phyloP scores from a whole-genome alignment of 2,888 invertebrate genomes.

The Drosophila tanythrix region DNA sequence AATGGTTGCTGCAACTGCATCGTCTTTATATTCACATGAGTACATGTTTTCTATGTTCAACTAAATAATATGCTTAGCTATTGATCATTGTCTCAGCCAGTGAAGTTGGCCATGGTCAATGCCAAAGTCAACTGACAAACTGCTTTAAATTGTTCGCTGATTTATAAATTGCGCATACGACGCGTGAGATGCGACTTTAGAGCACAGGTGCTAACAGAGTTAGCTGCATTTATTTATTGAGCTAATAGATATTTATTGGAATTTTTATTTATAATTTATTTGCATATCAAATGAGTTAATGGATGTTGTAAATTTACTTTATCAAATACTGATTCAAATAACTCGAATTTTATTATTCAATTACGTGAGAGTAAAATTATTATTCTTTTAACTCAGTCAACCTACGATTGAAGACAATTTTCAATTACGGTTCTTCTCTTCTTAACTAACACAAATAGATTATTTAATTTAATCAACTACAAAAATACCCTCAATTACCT shows the following conservation, averaged over 20 bases:
- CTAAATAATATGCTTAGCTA: conserved; percentile 20
- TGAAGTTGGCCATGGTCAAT: conserved; percentile 19
- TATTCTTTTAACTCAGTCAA: not conserved
- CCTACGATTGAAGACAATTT: conserved; percentile 1
- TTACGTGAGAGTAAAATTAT: not conserved
- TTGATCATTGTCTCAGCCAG: conserved; percentile 42
- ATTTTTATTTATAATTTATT: conserved; percentile 10
- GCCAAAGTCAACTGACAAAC: conserved; percentile 43
- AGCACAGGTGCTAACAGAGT: conserved; percentile 39
- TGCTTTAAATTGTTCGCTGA: conserved; percentile 54
- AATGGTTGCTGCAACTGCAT: conserved; percentile 37
- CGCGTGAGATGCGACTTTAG: conserved; percentile 32
- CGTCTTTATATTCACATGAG: conserved; percentile 11
- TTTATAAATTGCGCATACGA: conserved; percentile 53
- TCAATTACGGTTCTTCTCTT: conserved; percentile 11
- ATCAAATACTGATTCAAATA: not conserved
- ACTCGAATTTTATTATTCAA: conserved; percentile 1
- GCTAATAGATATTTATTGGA: not conserved
- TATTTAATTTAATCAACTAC: conserved; percentile 56
- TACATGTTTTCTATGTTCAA: conserved; percentile 18
- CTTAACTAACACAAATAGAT: conserved; percentile 17
- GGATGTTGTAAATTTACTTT: conserved; percentile 6
- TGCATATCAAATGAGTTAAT: conserved; percentile 3
- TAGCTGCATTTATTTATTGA: conserved; percentile 2
- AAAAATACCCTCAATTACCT: conserved; percentile 52